Evolutionary conservation across 2,113 vertebrate genomes (phyloP).

Genomic region (Lycaon pictus): DNA sequence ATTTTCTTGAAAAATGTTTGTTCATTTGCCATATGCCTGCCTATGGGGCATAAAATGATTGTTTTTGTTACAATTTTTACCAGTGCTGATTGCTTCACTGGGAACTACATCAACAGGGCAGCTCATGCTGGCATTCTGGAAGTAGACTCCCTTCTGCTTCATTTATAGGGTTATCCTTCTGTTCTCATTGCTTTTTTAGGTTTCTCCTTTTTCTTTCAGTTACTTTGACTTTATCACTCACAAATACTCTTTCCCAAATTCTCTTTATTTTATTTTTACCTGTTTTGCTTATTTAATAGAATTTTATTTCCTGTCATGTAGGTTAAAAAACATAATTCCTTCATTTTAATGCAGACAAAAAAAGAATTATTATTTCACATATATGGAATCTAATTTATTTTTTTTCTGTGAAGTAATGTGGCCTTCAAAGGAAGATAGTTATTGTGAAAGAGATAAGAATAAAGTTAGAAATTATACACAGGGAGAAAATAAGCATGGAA

Average conservation of each 20-base stretch:
- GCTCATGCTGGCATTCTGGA: neutral
- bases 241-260: neutral
- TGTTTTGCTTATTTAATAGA: neutral
- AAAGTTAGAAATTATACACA: neutral
- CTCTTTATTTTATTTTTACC: neutral
- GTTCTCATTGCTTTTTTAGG: neutral
- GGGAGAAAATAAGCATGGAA: neutral
- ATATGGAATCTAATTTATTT: neutral
- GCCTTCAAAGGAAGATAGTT: neutral
- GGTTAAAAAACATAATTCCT: neutral
- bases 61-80: neutral
- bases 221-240: neutral
- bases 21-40: neutral
- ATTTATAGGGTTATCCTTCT: neutral
- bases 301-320: neutral
- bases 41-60: neutral
- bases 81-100: neutral
- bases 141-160: neutral
- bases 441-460: neutral
- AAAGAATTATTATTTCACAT: neutral
- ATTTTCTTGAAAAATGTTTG: neutral
- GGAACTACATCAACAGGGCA: neutral
- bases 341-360: neutral
- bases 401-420: neutral
- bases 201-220: neutral